Percentiles rank a stretch among this genome's conserved stretches.
Conservation (phyloP, 2,888 invertebrate species). For the Diarsia dahlii region DNA sequence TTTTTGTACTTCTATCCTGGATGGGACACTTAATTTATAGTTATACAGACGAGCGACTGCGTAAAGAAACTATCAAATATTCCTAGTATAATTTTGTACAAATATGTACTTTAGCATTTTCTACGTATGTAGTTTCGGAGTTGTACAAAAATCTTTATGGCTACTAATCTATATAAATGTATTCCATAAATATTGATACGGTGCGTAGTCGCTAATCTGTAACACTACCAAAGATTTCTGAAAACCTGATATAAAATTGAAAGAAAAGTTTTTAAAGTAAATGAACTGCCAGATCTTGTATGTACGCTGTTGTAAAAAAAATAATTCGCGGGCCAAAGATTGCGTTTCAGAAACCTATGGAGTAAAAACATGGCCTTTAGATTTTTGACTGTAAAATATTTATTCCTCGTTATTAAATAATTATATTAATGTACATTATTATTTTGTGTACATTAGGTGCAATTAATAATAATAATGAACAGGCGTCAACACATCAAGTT, state of each 20-base stretch:
- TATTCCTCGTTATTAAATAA: constrained; percentile 69
- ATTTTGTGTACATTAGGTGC: constrained; percentile 22
- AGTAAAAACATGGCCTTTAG: constrained; percentile 25
- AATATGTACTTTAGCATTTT: constrained; percentile 5
- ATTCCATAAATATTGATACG: background rate
- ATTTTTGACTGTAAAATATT: constrained; percentile 68
- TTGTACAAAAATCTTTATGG: background rate
- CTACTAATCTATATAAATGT: constrained; percentile 13
- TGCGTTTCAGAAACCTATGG: background rate
- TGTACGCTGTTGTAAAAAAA: background rate
- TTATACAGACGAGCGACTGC: constrained; percentile 12
- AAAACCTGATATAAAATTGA: background rate
- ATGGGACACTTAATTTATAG: constrained; percentile 2
- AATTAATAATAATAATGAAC: constrained; percentile 22
- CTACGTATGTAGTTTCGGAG: background rate
- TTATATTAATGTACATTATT: constrained; percentile 47
- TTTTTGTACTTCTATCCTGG: background rate
- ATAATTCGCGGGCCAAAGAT: too few relatives aligned
- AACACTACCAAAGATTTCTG: constrained; percentile 9
- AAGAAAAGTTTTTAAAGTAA: background rate
- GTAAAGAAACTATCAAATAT: background rate
- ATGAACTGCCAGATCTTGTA: background rate
- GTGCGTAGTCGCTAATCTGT: constrained; percentile 14
- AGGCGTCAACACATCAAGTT: too few relatives aligned
- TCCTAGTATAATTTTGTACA: constrained; percentile 18